Evolutionary conservation across 2,113 vertebrate genomes (phyloP).

Genomic region (Eubucco bourcierii): DNA sequence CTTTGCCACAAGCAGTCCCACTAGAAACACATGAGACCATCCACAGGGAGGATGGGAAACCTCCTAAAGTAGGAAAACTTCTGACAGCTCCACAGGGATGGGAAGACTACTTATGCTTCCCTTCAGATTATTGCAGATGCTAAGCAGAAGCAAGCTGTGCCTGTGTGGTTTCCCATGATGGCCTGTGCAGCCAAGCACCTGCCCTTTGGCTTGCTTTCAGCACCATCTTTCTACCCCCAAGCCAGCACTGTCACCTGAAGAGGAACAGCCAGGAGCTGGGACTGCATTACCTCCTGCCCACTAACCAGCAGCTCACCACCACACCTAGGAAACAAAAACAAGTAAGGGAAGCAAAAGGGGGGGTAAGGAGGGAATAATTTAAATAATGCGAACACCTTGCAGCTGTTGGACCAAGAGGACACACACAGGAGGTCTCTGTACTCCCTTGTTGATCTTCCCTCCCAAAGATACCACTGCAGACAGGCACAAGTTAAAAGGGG

Average conservation of each 20-base stretch:
- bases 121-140: not conserved
- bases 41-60: not conserved
- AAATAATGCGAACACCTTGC: not conserved
- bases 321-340: not conserved
- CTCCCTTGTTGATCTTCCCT: not conserved
- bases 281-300: fast-evolving
- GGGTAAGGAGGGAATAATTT: not conserved
- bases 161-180: fast-evolving
- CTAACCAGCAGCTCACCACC: not conserved
- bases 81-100: not conserved
- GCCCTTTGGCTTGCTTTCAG: not conserved
- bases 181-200: not conserved
- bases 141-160: not conserved
- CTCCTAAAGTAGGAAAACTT: not conserved
- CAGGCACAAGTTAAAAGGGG: fast-evolving
- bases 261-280: not conserved
- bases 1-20: fast-evolving
- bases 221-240: fast-evolving
- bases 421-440: not conserved
- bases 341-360: not conserved
- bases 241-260: not conserved
- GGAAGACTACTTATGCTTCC: not conserved
- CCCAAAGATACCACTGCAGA: not conserved
- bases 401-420: not conserved
- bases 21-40: fast-evolving